Conservation (phyloP, 2,797 vertebrate genomes). For the Masticophis lateralis region DNA sequence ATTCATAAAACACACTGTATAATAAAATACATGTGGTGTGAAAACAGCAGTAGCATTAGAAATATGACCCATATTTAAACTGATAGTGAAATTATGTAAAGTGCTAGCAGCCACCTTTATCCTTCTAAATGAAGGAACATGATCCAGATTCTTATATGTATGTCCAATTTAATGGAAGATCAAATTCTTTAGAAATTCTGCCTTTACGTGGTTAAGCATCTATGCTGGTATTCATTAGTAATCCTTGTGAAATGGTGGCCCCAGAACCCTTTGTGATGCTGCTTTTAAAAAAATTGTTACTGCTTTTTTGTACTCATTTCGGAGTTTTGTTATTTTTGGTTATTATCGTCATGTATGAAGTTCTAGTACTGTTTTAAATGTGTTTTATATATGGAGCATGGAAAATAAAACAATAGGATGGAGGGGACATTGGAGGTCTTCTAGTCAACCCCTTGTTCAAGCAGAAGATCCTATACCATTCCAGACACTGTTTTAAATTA, state of each 20-base stretch:
- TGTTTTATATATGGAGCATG: neutral
- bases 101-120: neutral
- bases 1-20: neutral
- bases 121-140: neutral
- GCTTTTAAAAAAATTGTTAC: neutral
- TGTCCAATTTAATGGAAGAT: neutral
- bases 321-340: neutral
- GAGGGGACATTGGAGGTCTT: neutral
- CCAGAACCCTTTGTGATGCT: neutral
- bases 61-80: neutral
- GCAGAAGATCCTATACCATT: neutral
- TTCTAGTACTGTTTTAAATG: neutral
- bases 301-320: neutral
- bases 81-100: neutral
- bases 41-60: constrained; percentile 7
- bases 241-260: neutral
- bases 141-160: neutral
- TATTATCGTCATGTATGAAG: neutral
- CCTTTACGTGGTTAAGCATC: neutral
- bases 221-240: neutral
- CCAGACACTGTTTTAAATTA: neutral
- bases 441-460: neutral
- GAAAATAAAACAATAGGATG: neutral
- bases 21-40: neutral
- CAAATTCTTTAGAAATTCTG: neutral